phyloP scores from a whole-genome alignment of 2,888 invertebrate genomes.

The Cremastinae sp. region DNA sequence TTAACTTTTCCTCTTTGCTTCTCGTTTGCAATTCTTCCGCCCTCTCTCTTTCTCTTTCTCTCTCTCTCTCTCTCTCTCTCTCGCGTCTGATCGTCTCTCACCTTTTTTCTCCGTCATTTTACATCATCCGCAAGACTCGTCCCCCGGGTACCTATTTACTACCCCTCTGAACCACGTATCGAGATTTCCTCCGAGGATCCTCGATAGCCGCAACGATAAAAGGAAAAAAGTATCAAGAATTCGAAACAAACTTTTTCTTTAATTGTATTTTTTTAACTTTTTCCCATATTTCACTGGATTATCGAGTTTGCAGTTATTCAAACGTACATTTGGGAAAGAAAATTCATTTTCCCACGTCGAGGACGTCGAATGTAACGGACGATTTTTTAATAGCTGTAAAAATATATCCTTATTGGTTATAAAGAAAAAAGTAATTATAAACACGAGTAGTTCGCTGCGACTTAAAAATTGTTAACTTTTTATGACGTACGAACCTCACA shows the following conservation, averaged over 20 bases:
- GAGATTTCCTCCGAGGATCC: slow-evolving; percentile 9
- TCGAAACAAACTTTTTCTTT: slow-evolving; percentile 12
- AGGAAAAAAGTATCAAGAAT: neutral
- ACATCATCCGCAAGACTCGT: slow-evolving; percentile 5
- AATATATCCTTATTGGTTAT: too few relatives aligned
- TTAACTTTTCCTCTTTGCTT: slow-evolving; percentile 49
- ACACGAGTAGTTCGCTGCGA: too few relatives aligned
- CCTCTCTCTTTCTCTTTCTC: neutral
- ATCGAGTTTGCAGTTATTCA: neutral
- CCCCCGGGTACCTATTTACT: slow-evolving; percentile 15
- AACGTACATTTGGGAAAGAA: too few relatives aligned
- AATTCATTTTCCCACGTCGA: too few relatives aligned
- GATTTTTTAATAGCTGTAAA: too few relatives aligned
- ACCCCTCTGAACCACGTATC: slow-evolving; percentile 3
- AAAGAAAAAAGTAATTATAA: too few relatives aligned
- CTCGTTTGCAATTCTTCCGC: slow-evolving; percentile 12
- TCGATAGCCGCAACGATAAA: slow-evolving; percentile 18
- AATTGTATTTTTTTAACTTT: neutral
- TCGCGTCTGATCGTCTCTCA: neutral
- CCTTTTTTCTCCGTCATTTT: slow-evolving; percentile 13
- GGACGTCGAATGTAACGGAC: too few relatives aligned
- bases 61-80: neutral
- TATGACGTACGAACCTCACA: too few relatives aligned
- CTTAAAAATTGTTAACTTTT: too few relatives aligned
- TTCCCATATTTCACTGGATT: neutral